These are phyloP conservation scores for Chelidonichthys spinosus DNA, from an alignment of 2,797 vertebrate species.

Conservation along the genomic window DNA sequence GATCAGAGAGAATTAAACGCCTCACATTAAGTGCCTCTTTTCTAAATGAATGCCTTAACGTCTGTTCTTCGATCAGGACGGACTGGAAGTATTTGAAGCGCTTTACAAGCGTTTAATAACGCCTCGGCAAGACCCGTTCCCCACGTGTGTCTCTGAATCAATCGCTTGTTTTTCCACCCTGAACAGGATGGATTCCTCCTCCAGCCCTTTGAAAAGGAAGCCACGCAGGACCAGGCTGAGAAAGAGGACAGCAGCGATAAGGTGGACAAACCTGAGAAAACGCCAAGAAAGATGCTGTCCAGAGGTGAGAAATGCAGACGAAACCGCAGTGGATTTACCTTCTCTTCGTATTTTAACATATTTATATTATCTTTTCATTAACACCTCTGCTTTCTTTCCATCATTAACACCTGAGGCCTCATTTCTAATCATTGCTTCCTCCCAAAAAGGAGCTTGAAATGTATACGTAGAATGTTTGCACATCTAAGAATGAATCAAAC, in stretches of 20 bases:
- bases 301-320: slow-evolving; percentile 66
- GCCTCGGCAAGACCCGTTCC: background rate
- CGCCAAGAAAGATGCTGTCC: slow-evolving; percentile 70
- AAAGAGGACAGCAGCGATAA: slow-evolving; percentile 70
- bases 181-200: slow-evolving; percentile 72
- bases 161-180: background rate
- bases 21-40: slow-evolving; percentile 47
- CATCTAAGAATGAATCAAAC: background rate
- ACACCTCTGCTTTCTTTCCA: slow-evolving; percentile 45
- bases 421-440: slow-evolving; percentile 68
- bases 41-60: slow-evolving; percentile 43
- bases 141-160: background rate
- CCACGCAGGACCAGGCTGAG: slow-evolving; percentile 63
- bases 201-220: slow-evolving; percentile 70
- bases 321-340: background rate
- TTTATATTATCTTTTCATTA: slow-evolving; percentile 38
- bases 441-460: slow-evolving; percentile 25
- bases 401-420: slow-evolving; percentile 61
- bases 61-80: slow-evolving; percentile 40
- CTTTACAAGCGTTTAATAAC: background rate
- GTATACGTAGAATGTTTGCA: slow-evolving; percentile 21
- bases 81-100: background rate
- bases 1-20: slow-evolving; percentile 39
- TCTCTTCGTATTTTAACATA: background rate
- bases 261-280: slow-evolving; percentile 71